Evolutionary conservation across 2,113 vertebrate species (phyloP).

Genomic region (Spermophilus dauricus): DNA sequence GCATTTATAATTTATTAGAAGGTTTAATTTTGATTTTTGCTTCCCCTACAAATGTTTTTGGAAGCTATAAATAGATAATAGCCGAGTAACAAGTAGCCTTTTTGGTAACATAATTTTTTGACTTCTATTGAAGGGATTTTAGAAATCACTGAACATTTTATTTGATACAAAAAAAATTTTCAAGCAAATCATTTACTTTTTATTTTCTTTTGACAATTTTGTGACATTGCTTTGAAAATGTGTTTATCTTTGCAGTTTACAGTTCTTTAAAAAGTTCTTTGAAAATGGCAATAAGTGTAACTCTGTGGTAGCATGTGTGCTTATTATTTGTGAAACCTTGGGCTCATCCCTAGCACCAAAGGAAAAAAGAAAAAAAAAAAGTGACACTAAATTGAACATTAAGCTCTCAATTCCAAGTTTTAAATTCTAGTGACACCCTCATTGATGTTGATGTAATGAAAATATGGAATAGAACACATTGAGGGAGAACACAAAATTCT

Average conservation of each 20-base stretch:
- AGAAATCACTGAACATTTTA: background rate
- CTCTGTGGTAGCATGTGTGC: background rate
- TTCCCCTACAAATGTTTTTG: background rate
- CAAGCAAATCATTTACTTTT: background rate
- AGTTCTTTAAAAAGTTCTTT: constrained; percentile 11
- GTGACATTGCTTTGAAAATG: constrained; percentile 32
- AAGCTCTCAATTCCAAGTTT: background rate
- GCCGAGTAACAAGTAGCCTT: background rate
- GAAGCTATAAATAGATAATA: constrained; percentile 33
- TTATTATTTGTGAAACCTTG: background rate
- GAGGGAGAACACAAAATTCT: background rate
- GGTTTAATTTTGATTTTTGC: background rate
- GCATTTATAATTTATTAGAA: constrained; percentile 44
- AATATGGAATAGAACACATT: background rate
- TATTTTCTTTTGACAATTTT: background rate
- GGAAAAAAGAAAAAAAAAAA: background rate
- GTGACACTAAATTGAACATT: background rate
- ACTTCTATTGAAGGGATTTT: background rate
- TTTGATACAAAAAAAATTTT: background rate
- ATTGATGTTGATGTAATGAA: background rate
- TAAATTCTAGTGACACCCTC: background rate
- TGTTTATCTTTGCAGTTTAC: background rate
- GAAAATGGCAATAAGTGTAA: background rate
- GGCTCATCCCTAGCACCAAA: background rate
- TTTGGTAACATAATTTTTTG: background rate